Evolutionary conservation across 2,113 vertebrate genomes (phyloP).

Genomic region (Ahaetulla prasina): DNA sequence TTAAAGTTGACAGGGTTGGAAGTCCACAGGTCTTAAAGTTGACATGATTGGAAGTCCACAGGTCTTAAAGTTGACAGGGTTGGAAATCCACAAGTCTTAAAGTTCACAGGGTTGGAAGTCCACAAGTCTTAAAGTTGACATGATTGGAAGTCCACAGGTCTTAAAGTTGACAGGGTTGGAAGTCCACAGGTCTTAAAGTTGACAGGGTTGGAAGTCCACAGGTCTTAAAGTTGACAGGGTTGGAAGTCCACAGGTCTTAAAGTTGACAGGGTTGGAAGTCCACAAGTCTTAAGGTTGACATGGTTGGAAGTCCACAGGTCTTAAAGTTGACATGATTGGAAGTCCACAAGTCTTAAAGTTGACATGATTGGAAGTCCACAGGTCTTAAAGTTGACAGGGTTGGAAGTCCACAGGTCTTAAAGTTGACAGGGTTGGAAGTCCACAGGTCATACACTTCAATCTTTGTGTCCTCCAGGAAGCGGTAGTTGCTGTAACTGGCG

Average conservation of each 20-base stretch:
- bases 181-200: background rate
- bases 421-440: no score
- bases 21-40: background rate
- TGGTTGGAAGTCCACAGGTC: background rate
- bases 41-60: background rate
- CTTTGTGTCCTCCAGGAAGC: constrained; percentile 60
- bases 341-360: no score
- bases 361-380: background rate
- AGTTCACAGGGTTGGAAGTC: background rate
- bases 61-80: background rate
- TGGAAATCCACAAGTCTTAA: no score
- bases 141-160: no score
- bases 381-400: background rate
- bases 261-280: background rate
- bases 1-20: no score
- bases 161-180: no score
- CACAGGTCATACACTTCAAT: background rate
- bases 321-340: background rate
- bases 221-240: no score
- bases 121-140: background rate
- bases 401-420: no score
- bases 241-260: no score
- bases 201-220: background rate
- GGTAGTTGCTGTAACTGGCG: constrained; percentile 78
- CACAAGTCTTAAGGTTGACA: background rate